Evolutionary conservation across 2,113 vertebrate genomes (phyloP).

Genomic region (Megaceryle maxima): DNA sequence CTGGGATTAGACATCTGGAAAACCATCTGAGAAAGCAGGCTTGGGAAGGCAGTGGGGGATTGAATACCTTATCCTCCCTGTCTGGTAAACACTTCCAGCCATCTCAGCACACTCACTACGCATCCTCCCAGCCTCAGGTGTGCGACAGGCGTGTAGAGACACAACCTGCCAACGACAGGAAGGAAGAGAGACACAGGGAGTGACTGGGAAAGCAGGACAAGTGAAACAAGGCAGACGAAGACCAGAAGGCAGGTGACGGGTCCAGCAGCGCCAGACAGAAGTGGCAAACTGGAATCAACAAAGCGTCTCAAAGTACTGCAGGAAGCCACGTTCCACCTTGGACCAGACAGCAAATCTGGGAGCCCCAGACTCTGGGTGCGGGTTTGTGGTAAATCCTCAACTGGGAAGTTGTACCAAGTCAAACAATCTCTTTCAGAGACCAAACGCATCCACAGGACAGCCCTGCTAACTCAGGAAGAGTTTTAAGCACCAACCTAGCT

Average conservation of each 20-base stretch:
- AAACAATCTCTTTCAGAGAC: not conserved
- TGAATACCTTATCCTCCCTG: slow-evolving; percentile 61
- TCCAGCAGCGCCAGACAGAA: not conserved
- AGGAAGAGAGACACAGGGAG: not conserved
- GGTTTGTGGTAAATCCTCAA: not conserved
- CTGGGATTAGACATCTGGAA: slow-evolving; percentile 71
- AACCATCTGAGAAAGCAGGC: slow-evolving; percentile 70
- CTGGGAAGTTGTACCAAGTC: fast-evolving
- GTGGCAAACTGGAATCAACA: not conserved
- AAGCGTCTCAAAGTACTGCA: not conserved
- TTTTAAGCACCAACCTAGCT: not conserved
- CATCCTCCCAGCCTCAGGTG: slow-evolving; percentile 62
- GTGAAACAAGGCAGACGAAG: slow-evolving; percentile 14
- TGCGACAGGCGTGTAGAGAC: slow-evolving; percentile 51
- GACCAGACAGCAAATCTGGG: not conserved
- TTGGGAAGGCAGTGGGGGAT: slow-evolving; percentile 71
- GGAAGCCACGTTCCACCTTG: not conserved
- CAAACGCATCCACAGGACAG: not conserved
- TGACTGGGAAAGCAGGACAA: slow-evolving; percentile 29
- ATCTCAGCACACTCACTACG: not conserved
- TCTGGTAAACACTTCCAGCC: slow-evolving; percentile 63
- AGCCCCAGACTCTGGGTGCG: not conserved
- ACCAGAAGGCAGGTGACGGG: slow-evolving; percentile 52
- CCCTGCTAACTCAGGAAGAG: not conserved
- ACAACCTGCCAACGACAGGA: slow-evolving; percentile 43